These are phyloP conservation scores for Hyposmocoma kahamanoa DNA, from an alignment of 1,140 invertebrate genomes.

Conservation along the genomic window DNA sequence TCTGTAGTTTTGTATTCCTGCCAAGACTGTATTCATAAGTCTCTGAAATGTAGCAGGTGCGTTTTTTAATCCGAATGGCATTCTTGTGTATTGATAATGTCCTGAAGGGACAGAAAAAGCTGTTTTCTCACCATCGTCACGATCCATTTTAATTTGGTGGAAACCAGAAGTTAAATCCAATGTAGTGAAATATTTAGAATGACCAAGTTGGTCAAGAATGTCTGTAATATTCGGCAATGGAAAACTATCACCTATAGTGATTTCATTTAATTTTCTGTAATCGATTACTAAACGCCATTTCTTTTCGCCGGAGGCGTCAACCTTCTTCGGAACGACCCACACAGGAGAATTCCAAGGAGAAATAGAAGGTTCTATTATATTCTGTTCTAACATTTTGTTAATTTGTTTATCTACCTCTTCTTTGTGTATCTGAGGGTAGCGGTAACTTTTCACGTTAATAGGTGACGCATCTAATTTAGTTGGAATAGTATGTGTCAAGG, in stretches of 20 bases:
- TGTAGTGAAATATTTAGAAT: slow-evolving; percentile 18
- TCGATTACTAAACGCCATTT: too few species aligned
- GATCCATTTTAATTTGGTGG: not conserved
- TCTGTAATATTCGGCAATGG: slow-evolving; percentile 7
- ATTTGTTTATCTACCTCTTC: too few species aligned
- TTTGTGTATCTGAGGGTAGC: too few species aligned
- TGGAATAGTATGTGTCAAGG: too few species aligned
- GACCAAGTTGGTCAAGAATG: slow-evolving; percentile 14
- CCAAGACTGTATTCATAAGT: slow-evolving; percentile 21
- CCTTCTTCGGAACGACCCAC: too few species aligned
- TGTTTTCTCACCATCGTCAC: slow-evolving; percentile 9
- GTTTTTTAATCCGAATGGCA: not conserved
- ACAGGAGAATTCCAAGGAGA: too few species aligned
- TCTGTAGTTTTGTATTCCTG: slow-evolving; percentile 2
- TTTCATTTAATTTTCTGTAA: too few species aligned
- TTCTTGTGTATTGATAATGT: slow-evolving; percentile 1
- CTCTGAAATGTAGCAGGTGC: slow-evolving; percentile 1
- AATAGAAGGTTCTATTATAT: too few species aligned
- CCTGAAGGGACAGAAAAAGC: not conserved
- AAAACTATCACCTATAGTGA: slow-evolving; percentile 15
- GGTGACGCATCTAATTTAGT: too few species aligned
- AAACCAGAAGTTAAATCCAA: slow-evolving; percentile 16
- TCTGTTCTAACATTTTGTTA: too few species aligned
- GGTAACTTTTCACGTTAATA: too few species aligned
- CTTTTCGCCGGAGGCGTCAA: too few species aligned